These are phyloP conservation scores for Chamaea fasciata DNA, from an alignment of 2,113 vertebrate genomes.

Conservation along the genomic window DNA sequence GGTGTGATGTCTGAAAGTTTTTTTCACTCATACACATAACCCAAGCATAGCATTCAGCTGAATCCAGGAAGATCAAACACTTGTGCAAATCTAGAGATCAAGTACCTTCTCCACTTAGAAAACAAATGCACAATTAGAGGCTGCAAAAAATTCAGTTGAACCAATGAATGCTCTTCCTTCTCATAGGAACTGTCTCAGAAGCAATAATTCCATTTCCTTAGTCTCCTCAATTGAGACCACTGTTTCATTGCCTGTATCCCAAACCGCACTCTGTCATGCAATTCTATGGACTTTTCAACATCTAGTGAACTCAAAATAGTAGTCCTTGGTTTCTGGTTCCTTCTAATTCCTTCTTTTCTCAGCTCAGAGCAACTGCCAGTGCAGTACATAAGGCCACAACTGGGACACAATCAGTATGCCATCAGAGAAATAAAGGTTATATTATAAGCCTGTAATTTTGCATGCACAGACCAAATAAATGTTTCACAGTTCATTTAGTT, in stretches of 20 bases:
- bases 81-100: background rate
- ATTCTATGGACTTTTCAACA: background rate
- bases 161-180: background rate
- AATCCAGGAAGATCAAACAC: background rate
- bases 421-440: background rate
- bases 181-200: background rate
- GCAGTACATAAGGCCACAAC: background rate
- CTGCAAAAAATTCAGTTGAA: background rate
- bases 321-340: background rate
- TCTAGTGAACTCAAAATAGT: background rate
- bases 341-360: background rate
- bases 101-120: background rate
- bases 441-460: background rate
- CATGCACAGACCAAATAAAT: background rate
- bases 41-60: background rate
- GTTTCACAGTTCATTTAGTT: background rate
- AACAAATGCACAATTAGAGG: background rate
- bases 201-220: background rate
- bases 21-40: background rate
- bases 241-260: background rate
- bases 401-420: background rate
- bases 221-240: background rate
- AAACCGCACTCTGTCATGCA: background rate
- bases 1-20: background rate
- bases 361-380: background rate